Percentiles rank a stretch among this genome's conserved stretches.
phyloP scores from a whole-genome alignment of 2,797 vertebrate genomes.

The Rhinella marina region DNA sequence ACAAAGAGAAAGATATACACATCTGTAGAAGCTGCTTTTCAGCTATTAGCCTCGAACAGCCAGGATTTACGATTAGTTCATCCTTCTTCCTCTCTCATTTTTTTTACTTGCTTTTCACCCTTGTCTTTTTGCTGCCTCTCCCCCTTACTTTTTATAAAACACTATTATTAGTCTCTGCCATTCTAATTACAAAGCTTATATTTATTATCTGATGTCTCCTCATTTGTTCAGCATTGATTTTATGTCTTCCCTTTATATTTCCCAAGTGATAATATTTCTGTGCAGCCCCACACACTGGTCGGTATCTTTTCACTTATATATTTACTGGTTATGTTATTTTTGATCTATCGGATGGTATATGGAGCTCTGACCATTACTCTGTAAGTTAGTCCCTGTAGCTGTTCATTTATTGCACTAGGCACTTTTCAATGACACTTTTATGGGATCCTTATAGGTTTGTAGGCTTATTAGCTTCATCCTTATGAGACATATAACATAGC shows the following conservation, averaged over 20 bases:
- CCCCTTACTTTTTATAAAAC: not conserved
- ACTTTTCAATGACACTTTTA: too few species aligned
- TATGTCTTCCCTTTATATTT: conserved; percentile 7
- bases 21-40: not conserved
- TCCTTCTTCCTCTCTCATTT: conserved; percentile 16
- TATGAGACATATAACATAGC: too few species aligned
- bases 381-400: too few species aligned
- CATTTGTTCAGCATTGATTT: conserved; percentile 19
- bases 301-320: too few species aligned
- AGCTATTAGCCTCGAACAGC: conserved; percentile 29
- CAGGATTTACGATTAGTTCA: conserved; percentile 38
- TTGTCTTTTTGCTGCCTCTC: not conserved
- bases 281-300: too few species aligned
- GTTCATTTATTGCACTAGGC: too few species aligned
- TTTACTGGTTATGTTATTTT: too few species aligned
- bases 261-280: not conserved
- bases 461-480: too few species aligned
- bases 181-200: not conserved
- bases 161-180: not conserved
- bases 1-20: conserved; percentile 29
- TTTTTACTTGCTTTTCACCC: not conserved
- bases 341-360: too few species aligned
- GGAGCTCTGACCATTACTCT: too few species aligned
- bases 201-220: not conserved
- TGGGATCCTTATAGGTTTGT: too few species aligned